Conservation (phyloP, 2,888 invertebrate genomes). For the Dynastes grantii region DNA sequence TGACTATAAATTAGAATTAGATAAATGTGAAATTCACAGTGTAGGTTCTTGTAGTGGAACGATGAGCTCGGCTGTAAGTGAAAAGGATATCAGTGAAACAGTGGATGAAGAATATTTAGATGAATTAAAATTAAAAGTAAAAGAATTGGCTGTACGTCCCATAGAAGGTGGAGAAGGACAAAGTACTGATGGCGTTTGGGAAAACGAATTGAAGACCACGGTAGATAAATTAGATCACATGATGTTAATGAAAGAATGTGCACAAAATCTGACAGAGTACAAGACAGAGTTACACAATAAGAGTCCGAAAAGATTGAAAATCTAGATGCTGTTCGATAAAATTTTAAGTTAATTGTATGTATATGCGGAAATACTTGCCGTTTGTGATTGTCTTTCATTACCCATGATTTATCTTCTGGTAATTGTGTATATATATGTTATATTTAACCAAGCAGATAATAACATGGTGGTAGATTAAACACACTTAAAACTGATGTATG, state of each 20-base stretch:
- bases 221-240: constrained; percentile 85
- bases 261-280: constrained; percentile 71
- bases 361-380: constrained; percentile 26
- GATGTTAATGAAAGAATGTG: constrained; percentile 78
- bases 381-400: neutral
- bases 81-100: constrained; percentile 69
- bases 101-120: constrained; percentile 74
- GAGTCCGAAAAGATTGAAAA: constrained; percentile 36
- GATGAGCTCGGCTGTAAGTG: constrained; percentile 71
- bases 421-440: constrained; percentile 3
- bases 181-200: constrained; percentile 81
- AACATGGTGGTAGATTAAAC: constrained; percentile 2
- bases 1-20: constrained; percentile 74
- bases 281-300: constrained; percentile 53
- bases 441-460: neutral
- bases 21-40: constrained; percentile 74
- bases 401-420: neutral
- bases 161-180: constrained; percentile 81
- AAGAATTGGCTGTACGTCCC: constrained; percentile 82
- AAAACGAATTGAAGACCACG: constrained; percentile 80
- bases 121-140: constrained; percentile 79
- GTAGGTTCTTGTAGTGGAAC: constrained; percentile 73
- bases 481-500: neutral
- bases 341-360: constrained; percentile 10
- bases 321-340: constrained; percentile 14